Base-by-base conservation (phyloP, 2,888 invertebrate species). In the Phyto melanocephala region DNA sequence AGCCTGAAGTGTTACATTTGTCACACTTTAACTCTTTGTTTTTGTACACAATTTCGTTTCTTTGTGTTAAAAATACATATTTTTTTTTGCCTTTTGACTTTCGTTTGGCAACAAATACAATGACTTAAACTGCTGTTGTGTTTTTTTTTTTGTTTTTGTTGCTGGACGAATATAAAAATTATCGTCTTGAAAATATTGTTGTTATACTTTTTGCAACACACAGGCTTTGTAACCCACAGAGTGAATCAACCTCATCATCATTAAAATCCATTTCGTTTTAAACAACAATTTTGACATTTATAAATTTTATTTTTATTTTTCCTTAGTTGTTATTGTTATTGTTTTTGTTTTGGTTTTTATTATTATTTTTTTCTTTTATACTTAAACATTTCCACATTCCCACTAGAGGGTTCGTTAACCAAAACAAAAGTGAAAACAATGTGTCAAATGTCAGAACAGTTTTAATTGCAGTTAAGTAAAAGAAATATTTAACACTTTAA, bases 371-470 rank as follows among this genome's bases (percentile, higher is more conserved):
- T 50, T 62, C 7, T 20, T 22, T n/a, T 22, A 2, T 28, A 54
- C 17, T 40, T 33, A 35, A 60, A 40, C 24, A 20, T 22, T 22
- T 22, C 13, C 1, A 37, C 62, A 70, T 28, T 35, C 20, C 33
- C 2, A 13, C 37, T 37, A 11, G 45, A 28, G 28, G 15, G 45
- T 45, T 11, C 13, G 11, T 47, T 33, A 45, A 35, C 15, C n/a
- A 20, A 42, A 10, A 71, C 22, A 74, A 78, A 82, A 78, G 78
- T 82, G 78, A 82, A 82, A 78, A 65, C 70, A 47, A 28, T 75
- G 63, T 82, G 81, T 75, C 78, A 75, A 78, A 82, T 75, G 81
- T 75, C 81, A 67, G 58, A 75, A 70, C 28, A 52, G 58, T 47
- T 78, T 50, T 47, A 42, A 74, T 54, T 81, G 47, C 50, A 58